phyloP scores from a whole-genome alignment of 2,113 vertebrate species.

The Oryzias javanicus region DNA sequence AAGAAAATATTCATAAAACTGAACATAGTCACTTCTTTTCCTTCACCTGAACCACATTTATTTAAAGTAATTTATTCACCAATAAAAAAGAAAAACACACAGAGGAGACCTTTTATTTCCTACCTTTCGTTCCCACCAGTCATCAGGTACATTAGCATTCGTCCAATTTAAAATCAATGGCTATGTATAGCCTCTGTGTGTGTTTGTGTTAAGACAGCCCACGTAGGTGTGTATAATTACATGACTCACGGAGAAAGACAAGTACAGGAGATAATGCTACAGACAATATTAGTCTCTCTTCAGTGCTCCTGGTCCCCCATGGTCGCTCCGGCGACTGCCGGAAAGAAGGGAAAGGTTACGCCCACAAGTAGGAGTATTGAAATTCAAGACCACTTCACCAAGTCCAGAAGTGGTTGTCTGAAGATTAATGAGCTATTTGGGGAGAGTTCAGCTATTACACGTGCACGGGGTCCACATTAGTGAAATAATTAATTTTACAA shows the following conservation, averaged over 20 bases:
- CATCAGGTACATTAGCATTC: slow-evolving; percentile 49
- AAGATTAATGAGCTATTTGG: slow-evolving; percentile 90
- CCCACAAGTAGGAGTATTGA: slow-evolving; percentile 65
- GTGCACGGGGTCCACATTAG: slow-evolving; percentile 76
- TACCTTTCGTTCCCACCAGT: slow-evolving; percentile 51
- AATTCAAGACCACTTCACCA: slow-evolving; percentile 77
- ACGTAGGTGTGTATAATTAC: slow-evolving; percentile 69
- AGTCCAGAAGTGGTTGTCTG: slow-evolving; percentile 73
- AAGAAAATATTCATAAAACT: slow-evolving; percentile 17
- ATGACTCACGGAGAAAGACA: slow-evolving; percentile 52
- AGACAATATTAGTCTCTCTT: slow-evolving; percentile 68
- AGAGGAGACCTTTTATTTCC: slow-evolving; percentile 7
- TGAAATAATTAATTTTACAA: slow-evolving; percentile 89
- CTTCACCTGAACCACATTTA: slow-evolving; percentile 37
- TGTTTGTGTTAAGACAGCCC: slow-evolving; percentile 53
- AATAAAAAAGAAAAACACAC: not conserved
- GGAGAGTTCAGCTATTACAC: slow-evolving; percentile 81
- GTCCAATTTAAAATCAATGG: slow-evolving; percentile 34
- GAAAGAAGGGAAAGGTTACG: slow-evolving; percentile 55
- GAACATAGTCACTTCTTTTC: slow-evolving; percentile 34
- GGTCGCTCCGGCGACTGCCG: slow-evolving; percentile 36
- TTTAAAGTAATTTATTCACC: slow-evolving; percentile 42
- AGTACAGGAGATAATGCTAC: slow-evolving; percentile 52
- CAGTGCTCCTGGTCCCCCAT: slow-evolving; percentile 28
- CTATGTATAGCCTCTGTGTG: slow-evolving; percentile 16